These are phyloP conservation scores for Chrysina gloriosa DNA, from an alignment of 2,888 invertebrate species.

Conservation along the genomic window DNA sequence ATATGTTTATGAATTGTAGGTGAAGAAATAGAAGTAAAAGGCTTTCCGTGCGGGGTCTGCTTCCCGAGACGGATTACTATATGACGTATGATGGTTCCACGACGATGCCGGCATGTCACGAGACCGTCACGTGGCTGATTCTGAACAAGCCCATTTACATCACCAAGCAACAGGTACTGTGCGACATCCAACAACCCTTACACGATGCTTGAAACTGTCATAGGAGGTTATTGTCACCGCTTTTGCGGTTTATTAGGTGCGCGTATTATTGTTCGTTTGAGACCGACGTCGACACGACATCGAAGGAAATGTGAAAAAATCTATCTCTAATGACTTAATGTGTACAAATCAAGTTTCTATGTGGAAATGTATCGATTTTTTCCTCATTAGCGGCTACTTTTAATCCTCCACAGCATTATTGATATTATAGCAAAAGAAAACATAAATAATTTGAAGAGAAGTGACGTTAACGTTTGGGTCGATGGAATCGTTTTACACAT, in stretches of 20 bases:
- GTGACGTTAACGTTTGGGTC: too few relatives aligned
- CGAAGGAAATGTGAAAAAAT: not conserved
- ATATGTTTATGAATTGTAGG: conserved; percentile 62
- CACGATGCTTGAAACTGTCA: conserved; percentile 47
- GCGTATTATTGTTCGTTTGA: conserved; percentile 10
- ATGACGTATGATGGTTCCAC: conserved; percentile 99
- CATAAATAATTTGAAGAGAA: too few relatives aligned
- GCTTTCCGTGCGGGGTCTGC: conserved; percentile 85
- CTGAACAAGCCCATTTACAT: conserved; percentile 98
- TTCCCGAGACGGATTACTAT: conserved; percentile 95
- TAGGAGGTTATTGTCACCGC: conserved; percentile 45
- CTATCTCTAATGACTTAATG: conserved; percentile 22
- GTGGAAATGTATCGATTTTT: not conserved
- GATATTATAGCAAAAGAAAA: too few relatives aligned
- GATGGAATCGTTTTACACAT: too few relatives aligned
- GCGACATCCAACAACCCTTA: conserved; percentile 46
- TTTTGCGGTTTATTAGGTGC: conserved; percentile 37
- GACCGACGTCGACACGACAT: not conserved
- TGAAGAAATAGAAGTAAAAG: conserved; percentile 87
- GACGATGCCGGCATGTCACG: conserved; percentile 97
- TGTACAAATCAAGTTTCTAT: conserved; percentile 1
- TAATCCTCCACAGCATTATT: not conserved
- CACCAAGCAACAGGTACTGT: conserved; percentile 91
- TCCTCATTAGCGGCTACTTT: not conserved
- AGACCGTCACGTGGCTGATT: conserved; percentile 98